Base-by-base conservation (phyloP, 2,888 invertebrate genomes). In the Nesidiocoris tenuis region DNA sequence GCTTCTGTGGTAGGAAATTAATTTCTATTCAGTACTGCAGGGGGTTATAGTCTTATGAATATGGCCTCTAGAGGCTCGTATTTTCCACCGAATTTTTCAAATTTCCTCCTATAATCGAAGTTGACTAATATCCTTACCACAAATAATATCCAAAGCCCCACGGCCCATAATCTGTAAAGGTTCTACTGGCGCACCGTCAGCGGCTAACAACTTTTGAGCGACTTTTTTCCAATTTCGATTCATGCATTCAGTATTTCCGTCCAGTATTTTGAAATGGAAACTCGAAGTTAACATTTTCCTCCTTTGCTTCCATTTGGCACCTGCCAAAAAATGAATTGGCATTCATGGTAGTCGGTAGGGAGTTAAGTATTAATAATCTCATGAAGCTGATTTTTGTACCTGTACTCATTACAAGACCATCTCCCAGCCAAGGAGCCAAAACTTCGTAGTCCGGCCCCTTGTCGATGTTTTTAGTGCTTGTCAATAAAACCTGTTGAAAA, bases 361-460 rank as follows among this genome's bases (percentile, higher is more conserved):
- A 18, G 19, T 1, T 65, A 54, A 54, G 7, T 54, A 54, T 54
- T 54, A 16, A 17, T 61, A 17, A 61, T 61, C 19, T 61, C 7
- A 17, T 16, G 17, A 61, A n/a, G n/a, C n/a, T n/a, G n/a, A n/a
- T n/a, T n/a, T n/a, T 61, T 18, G 19, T 7, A 77, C 77, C 77
- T 22, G 61, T 16, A 21, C 75, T 75, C n/a, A 77, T 63, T 55
- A 77, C 68, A 1, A 77, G 75, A n/a, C 77, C 77, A 21, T 77
- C 70, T 2, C 66, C 55, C 0, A 77, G 57, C 77, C 77, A 77
- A n/a, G 67, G 57, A n/a, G 25, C 64, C 39, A 77, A 24, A 18
- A 77, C 18, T 0, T n/a, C 7, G 55, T 77, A 77, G 55, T 57
- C 17, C 21, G 23, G 39, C 1, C 77, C 75, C 59, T 77, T 77